Conservation (phyloP, 2,797 vertebrate species). For the Coracias cyanogaster region DNA sequence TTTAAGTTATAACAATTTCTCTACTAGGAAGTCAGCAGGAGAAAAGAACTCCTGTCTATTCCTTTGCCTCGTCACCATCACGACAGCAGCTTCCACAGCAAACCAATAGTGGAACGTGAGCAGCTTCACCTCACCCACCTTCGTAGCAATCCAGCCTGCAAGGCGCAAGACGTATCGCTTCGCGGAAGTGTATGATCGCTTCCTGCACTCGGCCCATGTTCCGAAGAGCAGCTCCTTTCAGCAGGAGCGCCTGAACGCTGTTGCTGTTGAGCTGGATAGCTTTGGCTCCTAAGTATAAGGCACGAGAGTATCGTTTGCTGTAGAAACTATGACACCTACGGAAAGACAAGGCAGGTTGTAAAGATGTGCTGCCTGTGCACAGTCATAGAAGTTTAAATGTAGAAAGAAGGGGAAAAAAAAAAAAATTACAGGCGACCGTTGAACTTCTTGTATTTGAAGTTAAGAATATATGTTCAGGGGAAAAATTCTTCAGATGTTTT, state of each 20-base stretch:
- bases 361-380: background rate
- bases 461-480: background rate
- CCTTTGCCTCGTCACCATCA: background rate
- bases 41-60: background rate
- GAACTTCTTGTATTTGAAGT: background rate
- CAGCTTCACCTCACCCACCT: constrained; percentile 73
- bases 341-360: background rate
- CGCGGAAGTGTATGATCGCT: constrained; percentile 97
- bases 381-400: background rate
- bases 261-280: constrained; percentile 98
- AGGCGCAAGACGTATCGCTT: constrained; percentile 94
- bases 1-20: background rate
- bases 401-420: background rate
- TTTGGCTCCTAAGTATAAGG: constrained; percentile 96
- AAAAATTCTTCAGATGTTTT: background rate
- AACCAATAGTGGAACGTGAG: accelerated
- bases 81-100: accelerated
- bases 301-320: constrained; percentile 96
- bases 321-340: constrained; percentile 97
- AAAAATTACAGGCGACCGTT: background rate
- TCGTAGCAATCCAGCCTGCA: constrained; percentile 97
- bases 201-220: constrained; percentile 98
- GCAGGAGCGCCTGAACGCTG: constrained; percentile 94
- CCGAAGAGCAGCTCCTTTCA: constrained; percentile 95
- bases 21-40: background rate